A percentile compares a stretch with the other conserved stretches of the same genome.
Evolutionary conservation across 2,113 vertebrate species (phyloP).

Genomic region (Aptenodytes patagonicus): DNA sequence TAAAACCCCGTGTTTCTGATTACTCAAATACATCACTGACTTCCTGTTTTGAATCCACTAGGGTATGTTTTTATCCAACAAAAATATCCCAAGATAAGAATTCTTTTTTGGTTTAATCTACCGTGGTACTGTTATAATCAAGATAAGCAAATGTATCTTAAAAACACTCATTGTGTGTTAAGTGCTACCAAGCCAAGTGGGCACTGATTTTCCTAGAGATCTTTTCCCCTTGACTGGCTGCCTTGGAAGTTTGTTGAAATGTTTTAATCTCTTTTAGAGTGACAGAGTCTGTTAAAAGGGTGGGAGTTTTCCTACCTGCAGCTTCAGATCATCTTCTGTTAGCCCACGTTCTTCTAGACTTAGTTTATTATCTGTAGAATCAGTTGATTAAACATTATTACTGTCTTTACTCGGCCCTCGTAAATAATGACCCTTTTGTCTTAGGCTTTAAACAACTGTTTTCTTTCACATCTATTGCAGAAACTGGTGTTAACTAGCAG

Average conservation of each 20-base stretch:
- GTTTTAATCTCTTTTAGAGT: background rate
- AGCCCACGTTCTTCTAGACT: background rate
- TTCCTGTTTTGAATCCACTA: background rate
- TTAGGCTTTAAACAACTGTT: background rate
- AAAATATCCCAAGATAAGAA: background rate
- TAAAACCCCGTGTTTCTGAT: background rate
- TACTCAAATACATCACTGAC: background rate
- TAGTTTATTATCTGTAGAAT: background rate
- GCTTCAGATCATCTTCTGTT: background rate
- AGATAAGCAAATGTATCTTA: background rate
- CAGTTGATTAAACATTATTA: background rate
- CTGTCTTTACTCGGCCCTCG: background rate
- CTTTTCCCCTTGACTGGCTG: background rate
- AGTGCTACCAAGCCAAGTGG: background rate
- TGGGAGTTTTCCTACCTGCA: background rate
- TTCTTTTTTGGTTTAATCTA: background rate
- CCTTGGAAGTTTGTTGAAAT: background rate
- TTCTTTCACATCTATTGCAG: constrained; percentile 60
- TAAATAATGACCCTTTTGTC: background rate
- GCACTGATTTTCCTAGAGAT: background rate
- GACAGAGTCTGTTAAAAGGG: background rate
- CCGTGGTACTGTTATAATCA: rapidly evolving
- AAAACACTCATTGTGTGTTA: background rate
- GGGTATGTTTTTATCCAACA: background rate
- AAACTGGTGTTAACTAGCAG: constrained; percentile 95